Base-by-base conservation (phyloP, 2,888 invertebrate genomes). In the Drosophila siamana region DNA sequence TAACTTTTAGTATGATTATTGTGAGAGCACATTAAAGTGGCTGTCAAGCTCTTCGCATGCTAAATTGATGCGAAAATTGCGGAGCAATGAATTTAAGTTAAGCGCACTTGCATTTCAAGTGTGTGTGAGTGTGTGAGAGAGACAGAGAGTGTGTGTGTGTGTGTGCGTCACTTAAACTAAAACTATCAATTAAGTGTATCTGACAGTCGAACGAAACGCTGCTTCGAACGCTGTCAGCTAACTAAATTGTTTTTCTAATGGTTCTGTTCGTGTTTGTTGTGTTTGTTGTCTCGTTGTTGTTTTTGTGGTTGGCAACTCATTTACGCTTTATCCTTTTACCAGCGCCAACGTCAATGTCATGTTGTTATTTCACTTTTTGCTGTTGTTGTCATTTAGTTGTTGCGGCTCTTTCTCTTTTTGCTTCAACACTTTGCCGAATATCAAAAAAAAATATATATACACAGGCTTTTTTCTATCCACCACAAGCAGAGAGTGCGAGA, bases 281-380 rank as follows among this genome's bases (percentile, higher is more conserved):
- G 9, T 30, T 47, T 38, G 33, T 41, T 52, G 33, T 19, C 19
- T 28, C 47, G 62, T 28, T 50, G 16, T 13, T 44, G 40, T 62
- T 48, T 48, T 62, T 69, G 79, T 55, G 67, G 72, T 69, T 69
- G 75, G 66, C 72, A 78, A 78, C 78, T 78, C 75, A 78, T 78
- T 78, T 78, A 75, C 73, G 78, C 73, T 64, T 69, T 69, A 73
- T 78, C 75, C 77, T 74, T 77, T 78, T 74, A 48, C 52, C 61
- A 67, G 63, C 28, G 52, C 67, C 61, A 65, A 66, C 74, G 48
- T 67, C 74, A 74, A 74, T 62, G 77, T 68, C 77, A 77, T 76
- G 66, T 72, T 69, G 61, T 41, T 48, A 50, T 67, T 62, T 61
- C 44, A 55, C 48, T 61, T 62, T 15, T 46, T 56, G 46, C 26